Conservation (phyloP, 1,140 invertebrate genomes). For the Diabrotica virgifera region DNA sequence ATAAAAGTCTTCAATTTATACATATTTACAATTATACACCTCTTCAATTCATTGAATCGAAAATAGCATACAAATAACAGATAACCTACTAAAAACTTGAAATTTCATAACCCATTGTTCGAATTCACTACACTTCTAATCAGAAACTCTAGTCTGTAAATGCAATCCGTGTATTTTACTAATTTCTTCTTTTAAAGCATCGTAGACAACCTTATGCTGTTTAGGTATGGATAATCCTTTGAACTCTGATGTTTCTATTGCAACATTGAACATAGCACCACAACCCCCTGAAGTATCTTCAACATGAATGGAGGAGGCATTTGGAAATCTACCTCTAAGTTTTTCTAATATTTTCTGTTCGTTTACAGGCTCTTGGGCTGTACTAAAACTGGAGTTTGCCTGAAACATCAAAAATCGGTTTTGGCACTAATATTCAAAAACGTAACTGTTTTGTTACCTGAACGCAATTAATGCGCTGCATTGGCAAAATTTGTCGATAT, state of each 20-base stretch:
- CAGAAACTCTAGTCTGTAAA: conserved; percentile 50
- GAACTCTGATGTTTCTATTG: conserved; percentile 73
- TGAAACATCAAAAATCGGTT: background rate
- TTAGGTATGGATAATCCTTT: conserved; percentile 72
- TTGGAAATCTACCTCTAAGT: conserved; percentile 59
- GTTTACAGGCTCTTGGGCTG: conserved; percentile 17
- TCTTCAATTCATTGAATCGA: too few relatives aligned
- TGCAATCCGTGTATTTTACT: conserved; percentile 74
- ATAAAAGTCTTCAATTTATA: too few relatives aligned
- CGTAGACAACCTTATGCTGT: conserved; percentile 77
- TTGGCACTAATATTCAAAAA: background rate
- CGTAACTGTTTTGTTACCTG: background rate
- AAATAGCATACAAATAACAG: too few relatives aligned
- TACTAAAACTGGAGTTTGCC: background rate
- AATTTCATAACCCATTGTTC: too few relatives aligned
- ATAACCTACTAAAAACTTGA: too few relatives aligned
- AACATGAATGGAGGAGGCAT: conserved; percentile 65
- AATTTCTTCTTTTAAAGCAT: conserved; percentile 74
- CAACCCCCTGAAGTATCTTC: conserved; percentile 79
- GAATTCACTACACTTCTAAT: too few relatives aligned
- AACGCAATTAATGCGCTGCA: background rate
- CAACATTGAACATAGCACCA: conserved; percentile 85
- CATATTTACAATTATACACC: too few relatives aligned
- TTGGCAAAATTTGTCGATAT: background rate
- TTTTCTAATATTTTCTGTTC: conserved; percentile 42